Conservation (phyloP, 2,888 invertebrate species). For the Thelaira solivaga region DNA sequence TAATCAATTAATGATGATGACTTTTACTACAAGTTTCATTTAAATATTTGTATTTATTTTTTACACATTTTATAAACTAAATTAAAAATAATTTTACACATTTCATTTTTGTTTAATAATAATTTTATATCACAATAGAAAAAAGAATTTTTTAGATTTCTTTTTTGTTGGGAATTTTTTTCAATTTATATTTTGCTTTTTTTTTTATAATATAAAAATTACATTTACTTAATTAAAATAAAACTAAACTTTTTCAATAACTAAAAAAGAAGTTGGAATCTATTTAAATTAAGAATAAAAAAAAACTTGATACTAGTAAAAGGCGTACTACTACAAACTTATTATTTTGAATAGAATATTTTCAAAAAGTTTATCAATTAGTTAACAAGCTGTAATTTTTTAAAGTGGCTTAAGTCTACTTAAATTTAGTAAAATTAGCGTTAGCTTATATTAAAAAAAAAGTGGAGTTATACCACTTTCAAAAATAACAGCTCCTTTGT, state of each 20-base stretch:
- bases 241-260: not conserved
- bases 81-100: constrained; percentile 51
- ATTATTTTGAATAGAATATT: too few relatives aligned
- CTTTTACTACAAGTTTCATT: constrained; percentile 15
- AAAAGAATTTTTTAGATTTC: constrained; percentile 69
- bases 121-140: constrained; percentile 76
- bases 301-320: too few relatives aligned
- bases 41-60: constrained; percentile 20
- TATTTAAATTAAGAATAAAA: constrained; percentile 5
- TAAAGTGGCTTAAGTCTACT: too few relatives aligned
- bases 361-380: too few relatives aligned
- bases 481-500: too few relatives aligned
- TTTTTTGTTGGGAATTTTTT: constrained; percentile 53
- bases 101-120: constrained; percentile 45
- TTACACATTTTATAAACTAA: constrained; percentile 53
- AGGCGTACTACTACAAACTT: too few relatives aligned
- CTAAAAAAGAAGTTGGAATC: constrained; percentile 19
- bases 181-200: constrained; percentile 23
- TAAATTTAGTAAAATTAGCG: too few relatives aligned
- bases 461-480: too few relatives aligned
- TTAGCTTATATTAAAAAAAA: too few relatives aligned
- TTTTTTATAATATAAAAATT: not conserved
- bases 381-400: too few relatives aligned
- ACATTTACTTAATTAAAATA: too few relatives aligned
- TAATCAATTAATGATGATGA: not conserved